These are phyloP conservation scores for Axis porcinus DNA, from an alignment of 2,113 vertebrate species.

Conservation along the genomic window DNA sequence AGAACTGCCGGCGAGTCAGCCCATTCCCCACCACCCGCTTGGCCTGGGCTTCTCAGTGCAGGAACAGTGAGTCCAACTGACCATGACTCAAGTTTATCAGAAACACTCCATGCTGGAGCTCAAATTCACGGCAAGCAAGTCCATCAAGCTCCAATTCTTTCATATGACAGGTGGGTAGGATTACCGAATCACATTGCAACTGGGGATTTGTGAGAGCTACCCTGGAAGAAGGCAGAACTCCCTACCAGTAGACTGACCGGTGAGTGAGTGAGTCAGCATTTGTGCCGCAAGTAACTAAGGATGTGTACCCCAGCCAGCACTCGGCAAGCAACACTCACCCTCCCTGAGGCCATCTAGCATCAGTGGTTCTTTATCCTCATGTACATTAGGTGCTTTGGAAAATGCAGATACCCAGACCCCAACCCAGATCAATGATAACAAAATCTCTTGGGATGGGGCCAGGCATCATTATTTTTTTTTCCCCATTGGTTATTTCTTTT, in stretches of 20 bases:
- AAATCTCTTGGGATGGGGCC: not conserved
- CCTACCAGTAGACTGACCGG: not conserved
- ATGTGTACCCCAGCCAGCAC: not conserved
- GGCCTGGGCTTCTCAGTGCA: not conserved
- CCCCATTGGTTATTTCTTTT: not conserved
- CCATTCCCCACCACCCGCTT: not conserved
- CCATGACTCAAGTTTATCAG: not conserved
- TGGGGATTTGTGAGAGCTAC: not conserved
- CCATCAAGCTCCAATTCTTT: conserved; percentile 34
- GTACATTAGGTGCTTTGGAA: not conserved
- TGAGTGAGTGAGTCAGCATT: conserved; percentile 2
- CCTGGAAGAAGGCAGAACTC: not conserved
- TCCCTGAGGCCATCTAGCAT: not conserved
- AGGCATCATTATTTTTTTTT: not conserved
- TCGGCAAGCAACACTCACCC: not conserved
- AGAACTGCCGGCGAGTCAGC: not conserved
- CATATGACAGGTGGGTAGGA: conserved; percentile 23
- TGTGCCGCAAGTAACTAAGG: not conserved
- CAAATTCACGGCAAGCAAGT: conserved; percentile 42
- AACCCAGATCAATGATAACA: not conserved
- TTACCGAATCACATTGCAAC: conserved; percentile 30
- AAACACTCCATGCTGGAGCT: conserved; percentile 4
- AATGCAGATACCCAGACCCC: not conserved
- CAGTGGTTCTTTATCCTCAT: not conserved
- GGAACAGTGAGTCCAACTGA: not conserved